Conservation (phyloP, 2,797 vertebrate genomes). For the Apogon hyalosoma region DNA sequence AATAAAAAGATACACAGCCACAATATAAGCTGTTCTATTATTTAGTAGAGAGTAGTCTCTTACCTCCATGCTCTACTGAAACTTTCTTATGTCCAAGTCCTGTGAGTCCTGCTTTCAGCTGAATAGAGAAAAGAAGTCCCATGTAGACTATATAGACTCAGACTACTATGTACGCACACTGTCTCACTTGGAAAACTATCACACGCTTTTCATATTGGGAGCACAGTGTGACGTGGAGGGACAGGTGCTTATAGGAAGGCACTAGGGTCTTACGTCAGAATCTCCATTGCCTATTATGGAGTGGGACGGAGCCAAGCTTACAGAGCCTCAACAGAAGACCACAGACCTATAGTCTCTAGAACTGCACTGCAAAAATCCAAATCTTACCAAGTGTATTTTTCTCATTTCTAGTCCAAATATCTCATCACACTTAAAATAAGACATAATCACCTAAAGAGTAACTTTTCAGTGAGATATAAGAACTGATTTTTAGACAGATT, state of each 20-base stretch:
- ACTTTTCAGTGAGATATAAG: too few species aligned
- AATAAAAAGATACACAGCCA: not conserved
- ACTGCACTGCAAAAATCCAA: too few species aligned
- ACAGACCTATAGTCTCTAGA: conserved; percentile 64
- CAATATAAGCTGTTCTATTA: not conserved
- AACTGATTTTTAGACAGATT: too few species aligned
- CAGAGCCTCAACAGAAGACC: conserved; percentile 18
- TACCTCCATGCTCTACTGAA: conserved; percentile 70
- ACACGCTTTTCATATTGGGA: conserved; percentile 74
- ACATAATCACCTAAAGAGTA: too few species aligned
- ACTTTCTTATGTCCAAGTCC: not conserved
- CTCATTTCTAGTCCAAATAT: too few species aligned
- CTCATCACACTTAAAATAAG: too few species aligned
- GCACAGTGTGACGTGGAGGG: conserved; percentile 62
- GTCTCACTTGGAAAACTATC: conserved; percentile 76
- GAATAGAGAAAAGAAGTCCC: conserved; percentile 27
- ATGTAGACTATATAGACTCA: conserved; percentile 54
- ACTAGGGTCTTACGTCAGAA: conserved; percentile 60
- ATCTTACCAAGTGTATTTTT: too few species aligned
- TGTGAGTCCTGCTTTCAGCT: conserved; percentile 2
- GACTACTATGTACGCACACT: conserved; percentile 51
- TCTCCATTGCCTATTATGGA: conserved; percentile 71
- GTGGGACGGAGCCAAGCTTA: conserved; percentile 40
- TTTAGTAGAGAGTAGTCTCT: conserved; percentile 29
- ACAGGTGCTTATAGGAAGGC: conserved; percentile 74